phyloP scores from a whole-genome alignment of 2,113 vertebrate genomes.

The Salminus brasiliensis region DNA sequence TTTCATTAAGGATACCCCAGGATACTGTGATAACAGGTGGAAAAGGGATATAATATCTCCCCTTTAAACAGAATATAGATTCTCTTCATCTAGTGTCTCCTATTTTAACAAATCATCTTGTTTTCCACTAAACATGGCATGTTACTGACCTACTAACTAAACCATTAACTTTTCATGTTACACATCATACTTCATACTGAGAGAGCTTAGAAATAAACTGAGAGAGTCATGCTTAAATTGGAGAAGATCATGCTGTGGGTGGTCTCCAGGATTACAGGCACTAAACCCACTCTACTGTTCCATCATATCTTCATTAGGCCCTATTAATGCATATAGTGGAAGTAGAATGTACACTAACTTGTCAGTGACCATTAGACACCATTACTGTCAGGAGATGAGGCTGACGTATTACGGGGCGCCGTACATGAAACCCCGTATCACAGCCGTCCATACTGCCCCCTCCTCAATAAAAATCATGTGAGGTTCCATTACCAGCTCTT shows the following conservation, averaged over 20 bases:
- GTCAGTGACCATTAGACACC: constrained; percentile 22
- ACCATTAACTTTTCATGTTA: constrained; percentile 9
- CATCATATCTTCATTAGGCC: constrained; percentile 31
- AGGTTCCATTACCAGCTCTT: constrained; percentile 44
- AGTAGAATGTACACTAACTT: constrained; percentile 36
- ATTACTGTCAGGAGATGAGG: constrained; percentile 40
- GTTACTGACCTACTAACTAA: neutral
- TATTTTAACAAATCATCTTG: too few species aligned
- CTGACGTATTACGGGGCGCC: constrained; percentile 27
- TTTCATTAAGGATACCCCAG: too few species aligned
- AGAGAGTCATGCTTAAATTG: neutral
- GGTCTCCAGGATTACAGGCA: constrained; percentile 15
- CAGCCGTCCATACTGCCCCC: constrained; percentile 6
- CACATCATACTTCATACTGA: neutral
- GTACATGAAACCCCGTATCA: constrained; percentile 39
- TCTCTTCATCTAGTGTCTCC: too few species aligned
- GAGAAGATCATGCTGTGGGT: neutral
- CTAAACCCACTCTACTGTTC: neutral
- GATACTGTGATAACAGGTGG: too few species aligned
- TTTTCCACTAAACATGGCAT: neutral
- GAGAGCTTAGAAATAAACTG: too few species aligned
- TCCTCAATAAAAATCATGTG: constrained; percentile 1
- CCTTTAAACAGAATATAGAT: too few species aligned
- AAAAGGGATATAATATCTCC: too few species aligned
- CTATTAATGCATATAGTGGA: constrained; percentile 33